A percentile compares a stretch with the other conserved stretches of the same genome.
phyloP scores from a whole-genome alignment of 2,888 invertebrate species.

The Harpagoxenus sublaevis region DNA sequence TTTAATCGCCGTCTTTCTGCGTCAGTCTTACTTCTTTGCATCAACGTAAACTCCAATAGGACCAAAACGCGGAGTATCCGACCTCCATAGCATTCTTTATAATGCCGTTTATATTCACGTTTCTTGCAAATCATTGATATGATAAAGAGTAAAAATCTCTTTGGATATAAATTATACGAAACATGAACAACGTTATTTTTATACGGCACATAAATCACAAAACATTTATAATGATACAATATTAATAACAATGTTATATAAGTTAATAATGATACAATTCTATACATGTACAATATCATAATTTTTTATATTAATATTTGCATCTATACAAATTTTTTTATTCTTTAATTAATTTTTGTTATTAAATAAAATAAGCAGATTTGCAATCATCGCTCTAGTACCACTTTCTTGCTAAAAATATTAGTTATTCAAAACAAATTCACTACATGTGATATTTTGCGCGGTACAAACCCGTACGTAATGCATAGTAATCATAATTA shows the following conservation, averaged over 20 bases:
- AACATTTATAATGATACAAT: background rate
- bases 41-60: constrained; percentile 24
- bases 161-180: background rate
- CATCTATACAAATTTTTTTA: background rate
- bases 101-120: constrained; percentile 20
- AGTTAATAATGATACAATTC: background rate
- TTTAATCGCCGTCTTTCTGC: constrained; percentile 53
- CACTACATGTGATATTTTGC: background rate
- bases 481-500: constrained; percentile 48
- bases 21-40: constrained; percentile 8
- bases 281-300: background rate
- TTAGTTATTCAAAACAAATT: background rate
- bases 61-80: constrained; percentile 19
- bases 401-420: background rate
- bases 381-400: background rate
- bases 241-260: background rate
- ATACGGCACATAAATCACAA: background rate
- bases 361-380: background rate
- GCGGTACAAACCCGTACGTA: constrained; percentile 3
- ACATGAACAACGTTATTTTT: background rate
- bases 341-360: background rate
- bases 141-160: background rate
- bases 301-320: background rate
- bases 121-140: constrained; percentile 25
- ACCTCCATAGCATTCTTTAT: constrained; percentile 35